Conservation (phyloP, 1,140 invertebrate species). For the Apis cerana region DNA sequence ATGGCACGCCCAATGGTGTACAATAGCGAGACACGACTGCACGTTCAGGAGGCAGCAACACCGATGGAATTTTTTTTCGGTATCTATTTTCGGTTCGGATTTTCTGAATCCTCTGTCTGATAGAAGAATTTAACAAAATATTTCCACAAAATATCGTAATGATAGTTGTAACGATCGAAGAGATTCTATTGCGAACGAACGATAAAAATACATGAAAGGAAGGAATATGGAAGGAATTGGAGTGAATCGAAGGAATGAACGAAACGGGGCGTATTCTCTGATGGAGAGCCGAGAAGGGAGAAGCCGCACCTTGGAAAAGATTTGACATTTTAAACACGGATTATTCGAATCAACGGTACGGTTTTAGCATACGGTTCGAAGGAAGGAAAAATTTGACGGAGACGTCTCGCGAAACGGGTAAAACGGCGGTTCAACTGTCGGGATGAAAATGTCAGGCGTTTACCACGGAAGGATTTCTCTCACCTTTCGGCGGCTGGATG, state of each 20-base stretch:
- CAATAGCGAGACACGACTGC: conserved; percentile 21
- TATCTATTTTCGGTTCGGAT: neutral
- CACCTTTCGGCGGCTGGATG: conserved; percentile 45
- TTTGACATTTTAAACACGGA: conserved; percentile 13
- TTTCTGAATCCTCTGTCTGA: neutral
- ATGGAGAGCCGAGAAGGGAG: too few species aligned
- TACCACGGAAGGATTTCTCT: conserved; percentile 60
- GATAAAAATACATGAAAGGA: too few species aligned
- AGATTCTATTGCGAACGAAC: too few species aligned
- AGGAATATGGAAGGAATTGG: too few species aligned
- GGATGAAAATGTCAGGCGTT: conserved; percentile 65
- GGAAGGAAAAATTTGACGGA: neutral
- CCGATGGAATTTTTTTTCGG: neutral
- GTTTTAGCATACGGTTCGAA: neutral
- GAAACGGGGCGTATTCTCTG: neutral
- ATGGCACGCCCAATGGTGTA: conserved; percentile 37
- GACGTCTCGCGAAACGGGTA: neutral
- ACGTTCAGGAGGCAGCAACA: neutral
- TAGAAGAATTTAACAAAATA: too few species aligned
- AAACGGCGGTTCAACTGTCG: neutral
- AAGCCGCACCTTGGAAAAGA: neutral
- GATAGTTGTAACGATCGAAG: too few species aligned
- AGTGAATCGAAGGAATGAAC: too few species aligned
- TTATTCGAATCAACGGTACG: neutral
- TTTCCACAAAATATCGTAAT: too few species aligned